Evolutionary conservation across 1,140 invertebrate genomes (phyloP).

Genomic region (Parasteatoda tepidariorum): DNA sequence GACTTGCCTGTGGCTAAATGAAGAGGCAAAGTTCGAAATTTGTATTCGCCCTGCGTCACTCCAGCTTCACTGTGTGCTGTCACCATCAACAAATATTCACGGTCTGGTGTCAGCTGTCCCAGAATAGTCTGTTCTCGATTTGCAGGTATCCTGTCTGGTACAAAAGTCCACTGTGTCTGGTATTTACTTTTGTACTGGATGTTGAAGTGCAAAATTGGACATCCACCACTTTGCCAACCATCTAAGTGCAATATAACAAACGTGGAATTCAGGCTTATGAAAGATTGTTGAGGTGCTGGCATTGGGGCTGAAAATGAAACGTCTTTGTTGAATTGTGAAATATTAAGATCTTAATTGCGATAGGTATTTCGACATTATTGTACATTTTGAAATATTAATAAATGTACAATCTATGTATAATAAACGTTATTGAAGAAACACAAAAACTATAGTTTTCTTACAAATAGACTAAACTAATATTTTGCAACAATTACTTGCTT

Average conservation of each 20-base stretch:
- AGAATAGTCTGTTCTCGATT: constrained; percentile 2
- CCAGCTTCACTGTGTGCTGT: constrained; percentile 61
- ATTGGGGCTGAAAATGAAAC: constrained; percentile 62
- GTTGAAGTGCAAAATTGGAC: constrained; percentile 72
- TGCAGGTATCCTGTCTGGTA: constrained; percentile 67
- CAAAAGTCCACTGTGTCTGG: constrained; percentile 86
- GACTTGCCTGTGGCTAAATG: constrained; percentile 10
- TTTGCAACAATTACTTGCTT: too few relatives aligned
- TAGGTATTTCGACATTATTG: too few relatives aligned
- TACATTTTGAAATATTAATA: too few relatives aligned
- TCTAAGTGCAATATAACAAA: constrained; percentile 70
- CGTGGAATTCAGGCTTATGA: constrained; percentile 68
- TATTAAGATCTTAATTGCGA: too few relatives aligned
- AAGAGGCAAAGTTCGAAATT: constrained; percentile 40
- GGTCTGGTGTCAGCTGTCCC: constrained; percentile 39
- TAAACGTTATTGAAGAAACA: not conserved
- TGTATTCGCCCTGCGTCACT: constrained; percentile 57
- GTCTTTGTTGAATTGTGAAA: not conserved
- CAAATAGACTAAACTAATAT: too few relatives aligned
- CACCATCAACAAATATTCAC: constrained; percentile 59
- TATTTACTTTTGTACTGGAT: constrained; percentile 76
- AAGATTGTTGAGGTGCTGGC: constrained; percentile 60
- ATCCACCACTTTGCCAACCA: constrained; percentile 75
- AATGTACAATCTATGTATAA: not conserved
- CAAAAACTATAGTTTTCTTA: too few relatives aligned